These are phyloP conservation scores for Eurois occulta DNA, from an alignment of 2,888 invertebrate genomes.

Conservation along the genomic window DNA sequence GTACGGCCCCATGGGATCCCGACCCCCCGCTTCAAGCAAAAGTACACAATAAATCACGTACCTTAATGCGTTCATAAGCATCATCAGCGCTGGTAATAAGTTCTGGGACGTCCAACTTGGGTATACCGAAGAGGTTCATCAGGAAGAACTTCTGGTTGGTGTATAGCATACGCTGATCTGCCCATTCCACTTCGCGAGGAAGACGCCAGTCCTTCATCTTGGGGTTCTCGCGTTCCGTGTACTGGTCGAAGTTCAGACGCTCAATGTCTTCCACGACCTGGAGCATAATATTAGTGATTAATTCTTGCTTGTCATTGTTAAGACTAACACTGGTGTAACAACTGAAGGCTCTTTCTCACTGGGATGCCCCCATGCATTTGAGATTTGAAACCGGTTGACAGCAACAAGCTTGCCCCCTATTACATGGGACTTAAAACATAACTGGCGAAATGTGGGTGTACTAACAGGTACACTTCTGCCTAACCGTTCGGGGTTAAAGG, in stretches of 20 bases:
- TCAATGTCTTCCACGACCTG: slow-evolving; percentile 96
- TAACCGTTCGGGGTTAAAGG: neutral
- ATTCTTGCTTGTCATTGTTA: neutral
- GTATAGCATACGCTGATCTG: slow-evolving; percentile 90
- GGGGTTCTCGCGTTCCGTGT: slow-evolving; percentile 91
- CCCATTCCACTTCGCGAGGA: slow-evolving; percentile 91
- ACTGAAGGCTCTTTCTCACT: neutral
- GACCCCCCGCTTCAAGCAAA: neutral
- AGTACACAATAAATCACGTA: slow-evolving; percentile 54
- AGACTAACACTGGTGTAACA: neutral
- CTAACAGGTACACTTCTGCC: neutral
- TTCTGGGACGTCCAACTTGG: slow-evolving; percentile 93
- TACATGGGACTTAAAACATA: neutral
- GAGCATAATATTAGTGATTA: neutral
- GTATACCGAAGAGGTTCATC: slow-evolving; percentile 91
- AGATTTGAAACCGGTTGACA: neutral
- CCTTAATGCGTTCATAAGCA: slow-evolving; percentile 78
- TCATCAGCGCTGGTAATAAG: slow-evolving; percentile 92
- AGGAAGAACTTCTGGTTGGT: slow-evolving; percentile 91
- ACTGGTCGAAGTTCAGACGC: slow-evolving; percentile 92
- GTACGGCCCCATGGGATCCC: neutral
- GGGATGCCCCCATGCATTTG: neutral
- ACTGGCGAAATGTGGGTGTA: neutral
- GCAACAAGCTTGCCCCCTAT: neutral
- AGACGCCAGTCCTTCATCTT: slow-evolving; percentile 95